A percentile compares a stretch with the other conserved stretches of the same genome.
Evolutionary conservation across 2,888 invertebrate genomes (phyloP).

Genomic region (Drosophila siamana): DNA sequence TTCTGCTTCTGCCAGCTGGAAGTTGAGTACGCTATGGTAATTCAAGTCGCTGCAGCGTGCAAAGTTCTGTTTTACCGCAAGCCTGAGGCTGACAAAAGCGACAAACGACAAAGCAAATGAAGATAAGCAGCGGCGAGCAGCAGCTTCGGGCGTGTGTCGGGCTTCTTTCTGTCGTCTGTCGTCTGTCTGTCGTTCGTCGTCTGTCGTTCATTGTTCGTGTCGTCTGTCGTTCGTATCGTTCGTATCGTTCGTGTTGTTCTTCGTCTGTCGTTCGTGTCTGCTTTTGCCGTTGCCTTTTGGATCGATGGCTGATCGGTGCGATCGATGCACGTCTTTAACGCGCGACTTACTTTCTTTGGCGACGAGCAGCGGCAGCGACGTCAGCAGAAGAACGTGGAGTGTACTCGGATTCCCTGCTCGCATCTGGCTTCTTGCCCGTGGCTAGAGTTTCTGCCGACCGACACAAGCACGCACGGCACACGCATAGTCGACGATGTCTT

Average conservation of each 20-base stretch:
- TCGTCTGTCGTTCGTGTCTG: conserved; percentile 12
- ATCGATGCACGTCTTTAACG: conserved; percentile 54
- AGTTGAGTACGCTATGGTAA: conserved; percentile 49
- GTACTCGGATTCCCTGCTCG: conserved; percentile 27
- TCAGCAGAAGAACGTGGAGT: too few relatives aligned
- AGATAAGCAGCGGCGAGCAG: conserved; percentile 6
- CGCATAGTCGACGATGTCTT: conserved; percentile 79
- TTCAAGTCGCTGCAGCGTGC: conserved; percentile 70
- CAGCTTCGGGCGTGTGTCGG: conserved; percentile 36
- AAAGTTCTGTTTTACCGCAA: conserved; percentile 68
- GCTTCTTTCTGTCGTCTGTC: conserved; percentile 42
- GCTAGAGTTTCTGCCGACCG: conserved; percentile 49
- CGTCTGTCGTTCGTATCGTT: conserved; percentile 31
- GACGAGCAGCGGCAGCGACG: not conserved
- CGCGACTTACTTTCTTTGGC: conserved; percentile 43
- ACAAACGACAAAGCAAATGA: conserved; percentile 12
- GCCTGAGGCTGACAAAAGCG: conserved; percentile 46
- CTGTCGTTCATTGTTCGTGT: conserved; percentile 14
- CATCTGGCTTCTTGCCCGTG: conserved; percentile 55
- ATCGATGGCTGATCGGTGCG: not conserved
- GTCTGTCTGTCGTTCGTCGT: conserved; percentile 19
- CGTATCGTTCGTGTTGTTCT: conserved; percentile 13
- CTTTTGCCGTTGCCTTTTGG: conserved; percentile 19
- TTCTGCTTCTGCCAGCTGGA: too few relatives aligned
- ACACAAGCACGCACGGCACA: conserved; percentile 12